Conservation (phyloP, 2,888 invertebrate genomes). For the Ormyrus thymus region DNA sequence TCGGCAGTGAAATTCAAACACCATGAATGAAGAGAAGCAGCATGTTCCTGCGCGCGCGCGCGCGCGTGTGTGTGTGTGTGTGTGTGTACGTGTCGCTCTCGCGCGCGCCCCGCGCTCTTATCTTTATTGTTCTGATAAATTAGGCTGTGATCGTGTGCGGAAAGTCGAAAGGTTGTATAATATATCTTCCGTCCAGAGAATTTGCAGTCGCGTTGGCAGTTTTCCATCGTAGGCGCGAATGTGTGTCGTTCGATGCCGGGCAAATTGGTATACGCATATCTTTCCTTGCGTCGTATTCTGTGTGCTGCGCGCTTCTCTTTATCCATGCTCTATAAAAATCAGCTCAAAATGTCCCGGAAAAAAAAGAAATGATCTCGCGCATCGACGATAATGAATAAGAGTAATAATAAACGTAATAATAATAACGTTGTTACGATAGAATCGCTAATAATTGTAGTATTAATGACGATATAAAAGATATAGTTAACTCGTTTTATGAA, state of each 20-base stretch:
- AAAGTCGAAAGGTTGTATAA: conserved; percentile 15
- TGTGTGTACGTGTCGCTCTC: neutral
- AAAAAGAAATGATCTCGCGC: conserved; percentile 23
- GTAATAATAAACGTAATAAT: conserved; percentile 38
- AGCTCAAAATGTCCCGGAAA: conserved; percentile 68
- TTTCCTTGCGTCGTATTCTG: conserved; percentile 11
- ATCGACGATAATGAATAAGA: conserved; percentile 33
- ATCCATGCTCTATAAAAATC: conserved; percentile 69
- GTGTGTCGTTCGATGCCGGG: conserved; percentile 26
- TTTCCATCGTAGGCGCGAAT: conserved; percentile 38
- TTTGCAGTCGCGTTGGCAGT: conserved; percentile 52
- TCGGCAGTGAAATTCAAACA: conserved; percentile 74
- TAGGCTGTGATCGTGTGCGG: conserved; percentile 25
- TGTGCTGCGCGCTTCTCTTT: conserved; percentile 64
- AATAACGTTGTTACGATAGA: conserved; percentile 16
- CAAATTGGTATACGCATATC: neutral
- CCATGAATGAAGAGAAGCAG: conserved; percentile 69
- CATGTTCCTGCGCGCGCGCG: no score
- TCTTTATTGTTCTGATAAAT: conserved; percentile 10
- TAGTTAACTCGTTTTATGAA: conserved; percentile 43
- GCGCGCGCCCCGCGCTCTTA: neutral
- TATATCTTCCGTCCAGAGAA: conserved; percentile 23
- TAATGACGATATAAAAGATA: conserved; percentile 51
- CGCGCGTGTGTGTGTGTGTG: no score
- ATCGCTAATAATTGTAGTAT: conserved; percentile 46